Evolutionary conservation across 1,140 invertebrate species (phyloP), one percentile per base, ranked within the genome.

Genomic region (Nephotettix cincticeps): DNA sequence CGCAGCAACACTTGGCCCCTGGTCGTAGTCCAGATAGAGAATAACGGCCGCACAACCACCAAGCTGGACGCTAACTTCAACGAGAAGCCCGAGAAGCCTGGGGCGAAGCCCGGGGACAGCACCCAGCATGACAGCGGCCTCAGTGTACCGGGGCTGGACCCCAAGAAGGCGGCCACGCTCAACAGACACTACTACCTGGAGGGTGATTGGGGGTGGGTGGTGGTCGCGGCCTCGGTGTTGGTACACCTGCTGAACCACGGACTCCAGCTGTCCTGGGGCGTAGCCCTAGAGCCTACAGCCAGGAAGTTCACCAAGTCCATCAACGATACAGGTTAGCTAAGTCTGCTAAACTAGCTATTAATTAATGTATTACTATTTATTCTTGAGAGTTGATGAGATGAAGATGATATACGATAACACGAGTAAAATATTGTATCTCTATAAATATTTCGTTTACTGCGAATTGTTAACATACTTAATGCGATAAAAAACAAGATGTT

Each of bases 181-280:
- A 80, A 79, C 11, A 77, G 84, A 73, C 85, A 89, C 70, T 87
- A 86, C 77, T 88, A 87, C 74, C 86, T 86, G 0, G 87, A 88
- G 74, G 87, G 86, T 14, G 86, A 86, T 1, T 89, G 88, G 88
- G 88, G 88, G 17, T 89, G 85, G 82, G 82, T 88, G 30, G 80
- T 89, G 29, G 80, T 85, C 25, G 81, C 79, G 9, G 86, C 84
- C 30, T 85, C 85, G 14, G 78, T 84, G 4, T 64, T 84, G n/a
- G 84, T 86, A 3, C 83, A 84, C 61, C 76, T 83, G 40, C 77
- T 85, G 40, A 79, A 79, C 45, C 79, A 83, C 64, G 84, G 84
- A 19, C 71, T 84, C n/a, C 84, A 84, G 54, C 75, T 84, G 66
- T 75, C 78, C 9, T 71, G 56, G 19, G 73, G 67, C 4, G 68